phyloP scores from a whole-genome alignment of 2,888 invertebrate genomes.

The Cyrtodaria siliqua region DNA sequence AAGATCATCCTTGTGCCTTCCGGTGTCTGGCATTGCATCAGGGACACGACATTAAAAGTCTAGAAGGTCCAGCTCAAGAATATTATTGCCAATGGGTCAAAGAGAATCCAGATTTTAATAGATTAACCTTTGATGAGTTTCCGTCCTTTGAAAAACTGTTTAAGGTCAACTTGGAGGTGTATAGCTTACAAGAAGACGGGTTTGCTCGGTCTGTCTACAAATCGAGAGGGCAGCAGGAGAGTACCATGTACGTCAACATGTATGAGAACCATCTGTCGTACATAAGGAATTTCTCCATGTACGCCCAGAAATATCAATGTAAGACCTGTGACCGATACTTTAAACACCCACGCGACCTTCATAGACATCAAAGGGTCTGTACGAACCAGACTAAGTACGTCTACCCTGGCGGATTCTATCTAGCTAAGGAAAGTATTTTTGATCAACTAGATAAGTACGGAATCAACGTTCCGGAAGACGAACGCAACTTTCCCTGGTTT shows the following conservation, averaged over 20 bases:
- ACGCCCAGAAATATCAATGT: slow-evolving; percentile 34
- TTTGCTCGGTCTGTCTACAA: slow-evolving; percentile 19
- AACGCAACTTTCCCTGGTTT: too few relatives aligned
- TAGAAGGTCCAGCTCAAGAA: too few relatives aligned
- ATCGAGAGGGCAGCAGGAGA: slow-evolving; percentile 17
- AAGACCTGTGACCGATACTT: too few relatives aligned
- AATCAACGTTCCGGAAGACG: too few relatives aligned
- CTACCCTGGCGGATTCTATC: slow-evolving; percentile 36
- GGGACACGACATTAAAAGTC: neutral
- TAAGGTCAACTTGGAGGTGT: slow-evolving; percentile 36
- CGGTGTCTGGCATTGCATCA: slow-evolving; percentile 34
- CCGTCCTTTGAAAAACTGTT: slow-evolving; percentile 43
- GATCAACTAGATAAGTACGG: slow-evolving; percentile 30
- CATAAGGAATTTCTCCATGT: slow-evolving; percentile 32
- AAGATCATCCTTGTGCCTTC: too few relatives aligned
- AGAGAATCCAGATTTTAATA: neutral
- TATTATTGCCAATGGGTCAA: too few relatives aligned
- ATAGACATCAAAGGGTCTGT: slow-evolving; percentile 24
- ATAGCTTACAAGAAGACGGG: slow-evolving; percentile 30
- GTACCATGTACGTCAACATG: too few relatives aligned
- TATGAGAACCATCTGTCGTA: too few relatives aligned
- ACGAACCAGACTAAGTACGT: slow-evolving; percentile 17
- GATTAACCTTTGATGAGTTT: too few relatives aligned
- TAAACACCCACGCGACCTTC: neutral
- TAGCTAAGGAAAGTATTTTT: slow-evolving; percentile 15